Evolutionary conservation across 1,140 invertebrate species (phyloP).

Genomic region (Saccostrea echinata): DNA sequence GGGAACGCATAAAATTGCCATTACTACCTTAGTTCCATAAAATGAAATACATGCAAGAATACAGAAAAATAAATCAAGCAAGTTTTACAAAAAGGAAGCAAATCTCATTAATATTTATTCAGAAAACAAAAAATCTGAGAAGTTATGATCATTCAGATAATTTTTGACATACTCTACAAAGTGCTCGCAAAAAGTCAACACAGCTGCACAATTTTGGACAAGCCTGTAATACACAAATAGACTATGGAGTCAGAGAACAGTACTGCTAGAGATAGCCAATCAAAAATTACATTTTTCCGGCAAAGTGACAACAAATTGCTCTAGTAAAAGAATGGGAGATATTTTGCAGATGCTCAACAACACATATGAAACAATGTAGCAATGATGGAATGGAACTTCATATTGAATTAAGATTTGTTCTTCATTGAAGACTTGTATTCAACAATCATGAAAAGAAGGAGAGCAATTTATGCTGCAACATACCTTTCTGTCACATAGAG

Average conservation of each 20-base stretch:
- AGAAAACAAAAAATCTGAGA: not conserved
- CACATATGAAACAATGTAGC: too few relatives aligned
- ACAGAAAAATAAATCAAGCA: not conserved
- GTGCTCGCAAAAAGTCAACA: not conserved
- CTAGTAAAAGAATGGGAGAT: too few relatives aligned
- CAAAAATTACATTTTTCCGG: too few relatives aligned
- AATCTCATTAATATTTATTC: not conserved
- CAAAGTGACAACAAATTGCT: too few relatives aligned
- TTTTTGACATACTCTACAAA: constrained; percentile 12
- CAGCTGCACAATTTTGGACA: not conserved
- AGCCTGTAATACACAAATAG: not conserved
- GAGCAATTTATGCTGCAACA: not conserved
- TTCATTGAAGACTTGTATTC: too few relatives aligned
- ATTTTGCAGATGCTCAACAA: too few relatives aligned
- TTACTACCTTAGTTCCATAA: not conserved
- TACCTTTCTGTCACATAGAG: not conserved
- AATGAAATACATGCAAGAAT: not conserved
- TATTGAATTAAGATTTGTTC: too few relatives aligned
- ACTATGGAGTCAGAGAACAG: not conserved
- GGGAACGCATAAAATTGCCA: not conserved
- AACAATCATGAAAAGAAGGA: too few relatives aligned
- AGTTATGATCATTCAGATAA: not conserved
- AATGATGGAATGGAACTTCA: too few relatives aligned
- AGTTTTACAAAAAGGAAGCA: not conserved
- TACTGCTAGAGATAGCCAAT: not conserved